Evolutionary conservation across 2,113 vertebrate genomes (phyloP).

Genomic region (Ctenodactylus gundi): DNA sequence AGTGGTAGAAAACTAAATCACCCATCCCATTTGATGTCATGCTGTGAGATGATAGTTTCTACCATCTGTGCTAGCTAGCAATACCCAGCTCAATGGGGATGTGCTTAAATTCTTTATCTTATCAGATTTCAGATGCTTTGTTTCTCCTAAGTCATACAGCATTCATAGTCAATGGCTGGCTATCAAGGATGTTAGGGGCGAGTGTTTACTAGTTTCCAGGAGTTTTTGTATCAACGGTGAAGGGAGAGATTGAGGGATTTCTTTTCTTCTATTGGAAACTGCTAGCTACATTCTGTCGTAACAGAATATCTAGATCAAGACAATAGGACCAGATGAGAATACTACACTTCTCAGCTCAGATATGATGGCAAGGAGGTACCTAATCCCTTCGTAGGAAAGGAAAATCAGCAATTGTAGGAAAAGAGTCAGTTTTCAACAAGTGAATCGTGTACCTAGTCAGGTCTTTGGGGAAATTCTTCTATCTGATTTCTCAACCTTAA

Average conservation of each 20-base stretch:
- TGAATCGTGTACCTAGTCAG: background rate
- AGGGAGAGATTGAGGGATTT: background rate
- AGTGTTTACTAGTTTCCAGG: background rate
- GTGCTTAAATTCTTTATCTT: background rate
- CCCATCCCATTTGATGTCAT: background rate
- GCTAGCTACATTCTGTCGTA: background rate
- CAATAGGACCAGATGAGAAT: background rate
- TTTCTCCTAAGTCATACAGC: background rate
- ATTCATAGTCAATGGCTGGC: background rate
- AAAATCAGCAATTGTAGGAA: background rate
- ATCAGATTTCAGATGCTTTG: background rate
- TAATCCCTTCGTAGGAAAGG: background rate
- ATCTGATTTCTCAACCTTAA: conserved; percentile 12
- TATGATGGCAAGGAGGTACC: background rate
- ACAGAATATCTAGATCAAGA: background rate
- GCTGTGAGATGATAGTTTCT: background rate
- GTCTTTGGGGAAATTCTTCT: background rate
- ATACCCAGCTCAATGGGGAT: background rate
- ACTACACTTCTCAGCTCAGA: background rate
- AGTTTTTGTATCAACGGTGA: background rate
- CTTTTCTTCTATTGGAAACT: background rate
- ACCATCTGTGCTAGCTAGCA: background rate
- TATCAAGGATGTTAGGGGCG: background rate
- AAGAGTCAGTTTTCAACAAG: background rate
- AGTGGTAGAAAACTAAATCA: background rate